Evolutionary conservation across 1,140 invertebrate species (phyloP).

Genomic region (Aethina tumida): DNA sequence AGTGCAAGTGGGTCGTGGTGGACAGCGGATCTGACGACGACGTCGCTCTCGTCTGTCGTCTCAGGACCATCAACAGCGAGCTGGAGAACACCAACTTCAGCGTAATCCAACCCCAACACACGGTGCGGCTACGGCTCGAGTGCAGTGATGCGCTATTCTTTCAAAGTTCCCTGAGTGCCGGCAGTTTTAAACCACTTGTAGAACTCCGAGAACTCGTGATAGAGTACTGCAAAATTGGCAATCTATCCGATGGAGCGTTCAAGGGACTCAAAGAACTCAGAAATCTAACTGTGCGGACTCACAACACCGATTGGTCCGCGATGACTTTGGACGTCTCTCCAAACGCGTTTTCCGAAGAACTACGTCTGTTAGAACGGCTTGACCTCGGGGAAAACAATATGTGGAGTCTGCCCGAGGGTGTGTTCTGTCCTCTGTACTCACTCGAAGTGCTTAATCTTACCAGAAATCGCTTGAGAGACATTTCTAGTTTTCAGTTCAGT

Average conservation of each 20-base stretch:
- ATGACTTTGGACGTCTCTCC: conserved; percentile 70
- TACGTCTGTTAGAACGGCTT: conserved; percentile 61
- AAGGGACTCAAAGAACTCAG: conserved; percentile 67
- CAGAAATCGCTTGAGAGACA: conserved; percentile 67
- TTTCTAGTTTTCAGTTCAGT: conserved; percentile 65
- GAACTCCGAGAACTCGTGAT: conserved; percentile 76
- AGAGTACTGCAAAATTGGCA: conserved; percentile 83
- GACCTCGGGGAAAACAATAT: conserved; percentile 85
- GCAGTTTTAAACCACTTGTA: conserved; percentile 71
- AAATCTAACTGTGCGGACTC: conserved; percentile 76
- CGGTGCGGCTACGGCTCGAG: conserved; percentile 66
- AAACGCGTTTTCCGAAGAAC: conserved; percentile 63
- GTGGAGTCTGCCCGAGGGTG: conserved; percentile 69
- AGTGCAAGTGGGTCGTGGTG: conserved; percentile 69
- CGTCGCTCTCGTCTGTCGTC: conserved; percentile 67
- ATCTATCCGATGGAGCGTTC: conserved; percentile 76
- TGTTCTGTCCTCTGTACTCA: conserved; percentile 68
- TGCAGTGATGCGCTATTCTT: conserved; percentile 79
- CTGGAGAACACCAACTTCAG: conserved; percentile 83
- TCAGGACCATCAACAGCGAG: conserved; percentile 80
- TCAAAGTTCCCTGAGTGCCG: conserved; percentile 74
- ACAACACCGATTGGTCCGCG: conserved; percentile 80
- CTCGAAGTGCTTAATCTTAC: conserved; percentile 72
- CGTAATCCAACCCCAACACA: conserved; percentile 78
- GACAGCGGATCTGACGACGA: conserved; percentile 52